These are phyloP conservation scores for Ptilorrhoa leucosticta DNA, from an alignment of 2,113 vertebrate species.

Conservation along the genomic window DNA sequence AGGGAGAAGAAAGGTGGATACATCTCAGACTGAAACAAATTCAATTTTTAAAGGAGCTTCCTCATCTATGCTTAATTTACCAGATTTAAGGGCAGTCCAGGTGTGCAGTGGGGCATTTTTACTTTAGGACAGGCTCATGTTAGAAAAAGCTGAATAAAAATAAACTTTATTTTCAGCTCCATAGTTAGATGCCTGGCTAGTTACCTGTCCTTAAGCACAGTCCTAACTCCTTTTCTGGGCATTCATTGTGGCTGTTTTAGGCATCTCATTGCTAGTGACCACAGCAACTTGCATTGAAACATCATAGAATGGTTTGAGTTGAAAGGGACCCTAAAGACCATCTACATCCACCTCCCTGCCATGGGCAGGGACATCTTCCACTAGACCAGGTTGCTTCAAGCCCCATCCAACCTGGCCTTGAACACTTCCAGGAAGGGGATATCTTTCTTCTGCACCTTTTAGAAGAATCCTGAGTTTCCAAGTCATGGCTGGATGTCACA, in stretches of 20 bases:
- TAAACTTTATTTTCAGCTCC: background rate
- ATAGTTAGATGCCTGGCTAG: background rate
- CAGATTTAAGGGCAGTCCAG: background rate
- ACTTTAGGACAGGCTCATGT: background rate
- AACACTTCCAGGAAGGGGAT: background rate
- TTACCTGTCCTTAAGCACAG: background rate
- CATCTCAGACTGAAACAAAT: background rate
- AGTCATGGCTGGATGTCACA: background rate
- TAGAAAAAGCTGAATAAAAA: background rate
- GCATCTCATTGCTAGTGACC: background rate
- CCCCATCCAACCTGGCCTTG: background rate
- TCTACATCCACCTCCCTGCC: too few species aligned
- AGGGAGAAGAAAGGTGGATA: background rate
- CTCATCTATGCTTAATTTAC: accelerated
- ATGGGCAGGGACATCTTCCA: background rate
- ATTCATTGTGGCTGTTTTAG: background rate
- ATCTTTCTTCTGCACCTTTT: background rate
- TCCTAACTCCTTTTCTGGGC: background rate
- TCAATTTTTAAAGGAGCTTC: accelerated
- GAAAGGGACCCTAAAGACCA: background rate
- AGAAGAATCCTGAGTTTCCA: background rate
- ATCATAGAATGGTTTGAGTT: accelerated
- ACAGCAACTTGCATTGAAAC: background rate
- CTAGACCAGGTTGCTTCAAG: background rate
- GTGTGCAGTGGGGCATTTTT: background rate